Conservation (phyloP, 2,797 vertebrate genomes). For the Acanthurus leucopareius region DNA sequence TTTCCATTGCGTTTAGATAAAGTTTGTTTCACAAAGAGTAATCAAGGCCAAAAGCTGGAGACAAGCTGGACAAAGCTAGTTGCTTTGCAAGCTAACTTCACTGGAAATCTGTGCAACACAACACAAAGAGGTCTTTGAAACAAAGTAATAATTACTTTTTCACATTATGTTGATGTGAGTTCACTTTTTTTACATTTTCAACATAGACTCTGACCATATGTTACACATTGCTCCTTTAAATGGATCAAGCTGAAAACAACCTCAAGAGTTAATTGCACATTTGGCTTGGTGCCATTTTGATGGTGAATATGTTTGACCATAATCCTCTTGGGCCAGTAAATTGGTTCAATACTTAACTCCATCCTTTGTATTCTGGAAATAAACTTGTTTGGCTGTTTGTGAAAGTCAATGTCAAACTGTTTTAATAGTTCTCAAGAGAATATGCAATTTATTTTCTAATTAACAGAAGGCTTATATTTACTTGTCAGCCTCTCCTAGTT, state of each 20-base stretch:
- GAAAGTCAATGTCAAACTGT: constrained; percentile 45
- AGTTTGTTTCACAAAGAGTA: no score
- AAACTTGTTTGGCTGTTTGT: constrained; percentile 56
- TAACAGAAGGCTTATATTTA: constrained; percentile 65
- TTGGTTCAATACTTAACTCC: constrained; percentile 33
- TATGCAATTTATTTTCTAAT: constrained; percentile 69
- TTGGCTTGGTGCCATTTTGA: constrained; percentile 14
- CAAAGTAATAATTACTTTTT: no score
- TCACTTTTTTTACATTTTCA: no score
- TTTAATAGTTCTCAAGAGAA: constrained; percentile 49
- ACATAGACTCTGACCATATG: no score
- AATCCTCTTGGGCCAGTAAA: constrained; percentile 12
- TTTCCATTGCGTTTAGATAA: no score
- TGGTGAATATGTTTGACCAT: constrained; percentile 31
- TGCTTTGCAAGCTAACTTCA: no score
- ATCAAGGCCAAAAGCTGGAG: no score
- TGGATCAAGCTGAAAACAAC: constrained; percentile 13
- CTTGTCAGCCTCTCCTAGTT: constrained; percentile 40
- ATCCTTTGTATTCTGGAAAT: constrained; percentile 41
- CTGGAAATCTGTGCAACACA: no score
- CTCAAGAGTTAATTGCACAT: constrained; percentile 5
- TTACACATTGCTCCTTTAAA: not conserved
- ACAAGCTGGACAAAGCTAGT: no score
- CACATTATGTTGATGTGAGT: no score
- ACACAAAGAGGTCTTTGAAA: no score